Base-by-base conservation (phyloP, 2,888 invertebrate species). In the Xylota sylvarum region DNA sequence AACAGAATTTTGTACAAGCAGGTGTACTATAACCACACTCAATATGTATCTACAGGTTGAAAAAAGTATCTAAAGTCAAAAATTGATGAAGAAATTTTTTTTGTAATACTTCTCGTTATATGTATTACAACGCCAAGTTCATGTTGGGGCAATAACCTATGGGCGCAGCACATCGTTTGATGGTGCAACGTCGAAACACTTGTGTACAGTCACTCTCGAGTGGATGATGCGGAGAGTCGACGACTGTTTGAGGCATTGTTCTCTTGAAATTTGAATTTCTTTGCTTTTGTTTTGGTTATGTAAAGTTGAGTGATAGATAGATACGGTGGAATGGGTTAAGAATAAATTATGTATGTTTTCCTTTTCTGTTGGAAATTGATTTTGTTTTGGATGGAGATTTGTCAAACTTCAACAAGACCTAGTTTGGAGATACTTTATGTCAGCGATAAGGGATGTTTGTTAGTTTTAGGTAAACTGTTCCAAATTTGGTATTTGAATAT, bases 101-200 rank as follows among this genome's bases (percentile, higher is more conserved):
- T n/a, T 60, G 23, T 23, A 60, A n/a, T 23, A 9, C 46, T 46
- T 2, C 2, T 23, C 23, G 23, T 2, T 23, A 3, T 3, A 19
- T 43, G 12, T 23, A 32, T 56, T 10, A 5, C 9, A 23, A 55
- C 35, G 67, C 17, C 69, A 78, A 78, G 78, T 78, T 69, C 78
- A 78, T 7, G n/a, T 43, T 43, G 52, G 69, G 62, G 32, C 78
- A 55, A 55, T 70, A 43, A 78, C 78, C 78, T 43, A 46, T 40
- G 35, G 62, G 55, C 40, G 56, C 65, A 58, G 48, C 72, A 35
- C 17, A 35, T 27, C 46, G 9, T n/a, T 64, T 30, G 46, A 43
- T 56, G 43, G 70, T 70, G 56, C 50, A 73, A 62, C 73, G 43
- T 60, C 10, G 35, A 69, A 69, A 27, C 50, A 50, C 60, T 60